Base-by-base conservation (phyloP, 37 sponge, comb jelly and placozoan species). In the Ianthella basta region DNA sequence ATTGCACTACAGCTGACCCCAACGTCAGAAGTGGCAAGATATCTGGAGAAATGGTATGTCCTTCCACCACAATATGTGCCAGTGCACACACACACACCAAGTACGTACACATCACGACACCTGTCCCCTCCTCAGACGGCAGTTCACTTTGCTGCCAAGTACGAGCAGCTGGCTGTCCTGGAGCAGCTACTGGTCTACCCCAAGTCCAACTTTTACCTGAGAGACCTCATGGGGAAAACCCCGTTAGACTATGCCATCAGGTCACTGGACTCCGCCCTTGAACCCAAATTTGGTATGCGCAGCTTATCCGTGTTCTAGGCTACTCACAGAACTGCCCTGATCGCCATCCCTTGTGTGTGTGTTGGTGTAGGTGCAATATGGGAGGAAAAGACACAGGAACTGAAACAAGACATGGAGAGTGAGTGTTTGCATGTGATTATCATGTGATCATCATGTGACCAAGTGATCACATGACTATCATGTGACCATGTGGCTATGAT, bases 341-440 rank as follows among this genome's bases (percentile, higher is more conserved):
- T 65, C 15, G 67, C 41, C 41, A 39, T 39, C 33, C 25, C 23
- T 25, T 39, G 33, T 38, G 80, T 55, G 80, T 30, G 56, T 15
- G 78, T 37, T 44, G 38, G 78, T 37, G 80, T 18, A 55, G 20
- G 80, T 79, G 80, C 0, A 56, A 53, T 53, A 2, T 53, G 20
- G 80, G 40, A 55, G 20, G 57, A 23, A 56, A 53, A 55, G 40
- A 55, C 53, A 23, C 23, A 33, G 20, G 80, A 24, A 32, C n/a
- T 32, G 10, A 32, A 53, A 55, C 20, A 55, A 53, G 80, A 38
- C 23, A 24, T 53, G 40, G 80, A 53, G 57, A 27, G 56, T 79
- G 80, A 27, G 80, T 79, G 57, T 55, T 44, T 77, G 78, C 44
- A 54, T 37, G 78, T 77, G 78, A 36, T 35, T 34, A 10, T 44